Evolutionary conservation across 2,113 vertebrate genomes (phyloP).

Genomic region (Platichthys flesus): DNA sequence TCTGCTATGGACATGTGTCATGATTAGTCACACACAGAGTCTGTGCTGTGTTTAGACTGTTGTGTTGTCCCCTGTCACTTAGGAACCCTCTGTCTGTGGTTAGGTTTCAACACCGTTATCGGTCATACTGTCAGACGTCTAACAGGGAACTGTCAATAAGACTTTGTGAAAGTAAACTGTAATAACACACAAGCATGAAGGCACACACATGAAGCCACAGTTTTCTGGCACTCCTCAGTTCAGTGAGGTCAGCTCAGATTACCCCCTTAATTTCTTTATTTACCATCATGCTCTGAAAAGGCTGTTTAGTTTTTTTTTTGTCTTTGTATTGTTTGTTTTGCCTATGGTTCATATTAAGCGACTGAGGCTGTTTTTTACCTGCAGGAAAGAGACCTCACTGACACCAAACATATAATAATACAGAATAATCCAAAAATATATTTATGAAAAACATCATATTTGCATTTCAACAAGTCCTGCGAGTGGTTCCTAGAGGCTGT

Average conservation of each 20-base stretch:
- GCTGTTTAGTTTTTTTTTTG: no score
- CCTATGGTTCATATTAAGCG: background rate
- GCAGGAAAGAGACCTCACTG: background rate
- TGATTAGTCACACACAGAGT: constrained; percentile 20
- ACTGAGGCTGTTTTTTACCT: no score
- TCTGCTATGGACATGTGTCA: background rate
- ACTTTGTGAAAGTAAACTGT: constrained; percentile 3
- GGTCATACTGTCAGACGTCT: background rate
- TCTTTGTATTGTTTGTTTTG: background rate
- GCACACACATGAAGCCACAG: background rate
- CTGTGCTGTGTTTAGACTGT: constrained; percentile 13
- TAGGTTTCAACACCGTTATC: background rate
- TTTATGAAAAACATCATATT: background rate
- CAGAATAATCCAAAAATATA: no score
- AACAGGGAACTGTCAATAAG: background rate
- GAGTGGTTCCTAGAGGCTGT: no score
- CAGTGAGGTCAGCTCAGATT: background rate
- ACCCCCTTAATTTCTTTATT: background rate
- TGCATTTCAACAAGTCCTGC: no score
- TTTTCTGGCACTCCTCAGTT: background rate
- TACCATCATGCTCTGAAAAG: background rate
- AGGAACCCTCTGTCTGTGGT: constrained; percentile 43
- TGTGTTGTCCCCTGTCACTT: constrained; percentile 43
- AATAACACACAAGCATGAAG: background rate
- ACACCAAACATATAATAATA: background rate